phyloP scores from a whole-genome alignment of 2,888 invertebrate species.

The Drosophila gaucha region DNA sequence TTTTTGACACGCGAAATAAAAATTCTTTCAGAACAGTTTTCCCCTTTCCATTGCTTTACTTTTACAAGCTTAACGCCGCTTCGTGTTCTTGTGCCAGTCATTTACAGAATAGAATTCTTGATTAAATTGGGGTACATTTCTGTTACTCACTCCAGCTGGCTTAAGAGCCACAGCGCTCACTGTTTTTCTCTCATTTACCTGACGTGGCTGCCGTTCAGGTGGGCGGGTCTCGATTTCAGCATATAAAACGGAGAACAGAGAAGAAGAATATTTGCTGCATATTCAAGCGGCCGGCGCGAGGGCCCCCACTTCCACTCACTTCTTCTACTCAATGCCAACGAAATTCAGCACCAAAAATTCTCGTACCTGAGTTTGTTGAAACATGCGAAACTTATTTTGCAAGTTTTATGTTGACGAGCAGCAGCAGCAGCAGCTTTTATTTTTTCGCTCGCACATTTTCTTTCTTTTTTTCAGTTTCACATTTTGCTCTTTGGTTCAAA shows the following conservation, averaged over 20 bases:
- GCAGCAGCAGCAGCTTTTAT: conserved; percentile 60
- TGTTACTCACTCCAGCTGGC: conserved; percentile 49
- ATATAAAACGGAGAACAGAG: conserved; percentile 60
- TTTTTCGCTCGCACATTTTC: conserved; percentile 60
- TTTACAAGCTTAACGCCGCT: conserved; percentile 40
- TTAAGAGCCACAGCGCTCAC: conserved; percentile 38
- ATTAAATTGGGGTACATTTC: conserved; percentile 81
- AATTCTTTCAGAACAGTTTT: conserved; percentile 47
- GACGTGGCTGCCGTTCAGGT: conserved; percentile 47
- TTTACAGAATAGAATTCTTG: conserved; percentile 80
- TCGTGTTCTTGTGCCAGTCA: conserved; percentile 77
- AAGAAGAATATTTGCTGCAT: conserved; percentile 76
- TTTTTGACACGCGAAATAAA: conserved; percentile 58
- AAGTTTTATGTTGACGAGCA: conserved; percentile 76
- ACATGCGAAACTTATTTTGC: conserved; percentile 81
- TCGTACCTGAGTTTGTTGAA: conserved; percentile 70
- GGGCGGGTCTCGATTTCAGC: conserved; percentile 51
- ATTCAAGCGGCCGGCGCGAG: conserved; percentile 52
- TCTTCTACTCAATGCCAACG: conserved; percentile 28
- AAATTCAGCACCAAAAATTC: conserved; percentile 57
- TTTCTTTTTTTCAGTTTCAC: conserved; percentile 59
- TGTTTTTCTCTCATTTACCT: conserved; percentile 66
- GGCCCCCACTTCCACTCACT: conserved; percentile 12
- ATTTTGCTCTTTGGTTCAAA: conserved; percentile 65
- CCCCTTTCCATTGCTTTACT: conserved; percentile 3